Base-by-base conservation (phyloP, 2,113 vertebrate species). In the Arothron firmamentum region DNA sequence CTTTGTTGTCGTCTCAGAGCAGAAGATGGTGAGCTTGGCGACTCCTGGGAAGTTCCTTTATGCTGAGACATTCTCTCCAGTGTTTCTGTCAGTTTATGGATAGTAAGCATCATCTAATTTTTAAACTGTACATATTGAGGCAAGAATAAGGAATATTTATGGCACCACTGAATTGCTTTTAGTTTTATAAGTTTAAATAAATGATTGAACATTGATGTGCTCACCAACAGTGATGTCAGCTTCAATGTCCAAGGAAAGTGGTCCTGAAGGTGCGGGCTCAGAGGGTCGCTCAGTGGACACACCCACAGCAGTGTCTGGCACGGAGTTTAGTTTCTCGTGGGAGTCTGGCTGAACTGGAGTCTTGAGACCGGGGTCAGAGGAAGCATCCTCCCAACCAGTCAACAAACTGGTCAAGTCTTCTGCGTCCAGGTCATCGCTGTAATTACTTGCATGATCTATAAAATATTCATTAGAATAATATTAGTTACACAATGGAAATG, bases 301-400 rank as follows among this genome's bases (percentile, higher is more conserved):
- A 83, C 49, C 88, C 85, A 21, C 87, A 0, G 72, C 53, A 19
- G 60, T 51, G 16, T 86, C 80, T 1, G 55, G 4, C 5, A 56
- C 25, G 0, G 70, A 51, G 52, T 28, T 5, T 89, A 90, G 70
- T 68, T 63, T 88, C 49, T 83, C 81, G 0, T 46, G 18, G 18
- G 28, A 0, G 31, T n/a, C 31, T 0, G 52, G 38, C 21, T 31
- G 85, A 54, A 65, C 28, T 0, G 67, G 65, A 5, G 74, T 66
- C 67, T 25, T 49, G 3, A 63, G 16, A 4, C 61, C 61, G 28
- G 91, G 68, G 28, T 92, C 93, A 53, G 94, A 90, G 59, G 93
- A 90, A 0, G 93, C 52, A 20, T 98, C 94, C n/a, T 97, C 94
- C 78, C 94, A 96, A 92, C 92, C 96, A 85, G 93, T 95, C 65